These are phyloP conservation scores for Branchellion lobata DNA, from an alignment of 2,888 invertebrate genomes.

Conservation along the genomic window DNA sequence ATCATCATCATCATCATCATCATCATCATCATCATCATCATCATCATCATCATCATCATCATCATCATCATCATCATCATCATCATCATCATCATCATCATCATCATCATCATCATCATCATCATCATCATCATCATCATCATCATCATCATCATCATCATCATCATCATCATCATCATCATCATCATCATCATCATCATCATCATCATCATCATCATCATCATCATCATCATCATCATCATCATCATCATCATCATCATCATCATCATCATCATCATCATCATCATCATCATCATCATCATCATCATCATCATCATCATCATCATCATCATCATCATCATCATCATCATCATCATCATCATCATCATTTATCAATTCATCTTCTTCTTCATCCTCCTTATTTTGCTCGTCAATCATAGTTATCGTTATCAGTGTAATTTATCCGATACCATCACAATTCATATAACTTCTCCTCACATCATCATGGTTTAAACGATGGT, in stretches of 20 bases:
- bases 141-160: constrained; percentile 7
- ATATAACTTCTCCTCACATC: too few relatives aligned
- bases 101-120: constrained; percentile 18
- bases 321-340: constrained; percentile 40
- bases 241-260: constrained; percentile 17
- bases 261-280: constrained; percentile 29
- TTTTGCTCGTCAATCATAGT: background rate
- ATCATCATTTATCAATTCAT: constrained; percentile 29
- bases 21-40: constrained; percentile 34
- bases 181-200: constrained; percentile 2
- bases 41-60: constrained; percentile 34
- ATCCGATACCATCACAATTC: too few relatives aligned
- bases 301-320: constrained; percentile 40
- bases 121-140: constrained; percentile 2
- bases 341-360: constrained; percentile 40
- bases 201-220: background rate
- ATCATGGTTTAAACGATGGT: too few relatives aligned
- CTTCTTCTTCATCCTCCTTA: too few relatives aligned
- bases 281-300: constrained; percentile 40
- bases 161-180: constrained; percentile 4
- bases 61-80: constrained; percentile 34
- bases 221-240: constrained; percentile 3
- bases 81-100: constrained; percentile 32
- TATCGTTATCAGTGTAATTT: background rate
- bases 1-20: constrained; percentile 19